Percentiles rank a stretch among this genome's conserved stretches.
Conservation (phyloP, 2,888 invertebrate genomes). For the Spodoptera exigua region DNA sequence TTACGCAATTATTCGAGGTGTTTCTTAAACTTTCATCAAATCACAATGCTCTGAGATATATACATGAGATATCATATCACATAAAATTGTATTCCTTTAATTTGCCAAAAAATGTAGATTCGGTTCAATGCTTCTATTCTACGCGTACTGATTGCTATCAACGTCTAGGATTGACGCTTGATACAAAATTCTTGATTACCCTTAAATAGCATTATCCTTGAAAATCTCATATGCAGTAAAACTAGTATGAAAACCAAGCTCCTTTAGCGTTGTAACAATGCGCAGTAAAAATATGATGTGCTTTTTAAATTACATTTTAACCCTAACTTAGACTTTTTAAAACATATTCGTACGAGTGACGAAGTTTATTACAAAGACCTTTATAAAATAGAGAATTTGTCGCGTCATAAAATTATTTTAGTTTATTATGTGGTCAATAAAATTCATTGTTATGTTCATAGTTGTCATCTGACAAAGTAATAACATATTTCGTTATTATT, state of each 20-base stretch:
- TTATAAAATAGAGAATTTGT: constrained; percentile 18
- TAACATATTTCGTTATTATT: constrained; percentile 27
- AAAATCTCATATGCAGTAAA: constrained; percentile 22
- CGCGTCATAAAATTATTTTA: constrained; percentile 9
- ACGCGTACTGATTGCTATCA: too few relatives aligned
- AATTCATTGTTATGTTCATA: constrained; percentile 23
- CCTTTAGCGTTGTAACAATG: neutral
- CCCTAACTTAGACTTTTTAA: constrained; percentile 9
- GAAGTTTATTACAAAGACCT: constrained; percentile 8
- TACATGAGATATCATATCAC: too few relatives aligned
- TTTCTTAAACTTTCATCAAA: too few relatives aligned
- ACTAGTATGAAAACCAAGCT: constrained; percentile 3
- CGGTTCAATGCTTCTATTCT: too few relatives aligned
- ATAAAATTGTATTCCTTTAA: too few relatives aligned
- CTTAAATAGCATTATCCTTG: constrained; percentile 1
- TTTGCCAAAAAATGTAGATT: too few relatives aligned
- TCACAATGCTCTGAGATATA: too few relatives aligned
- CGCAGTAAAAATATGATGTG: neutral
- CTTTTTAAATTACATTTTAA: constrained; percentile 8
- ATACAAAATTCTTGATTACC: too few relatives aligned
- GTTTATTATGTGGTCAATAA: constrained; percentile 30
- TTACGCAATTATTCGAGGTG: too few relatives aligned
- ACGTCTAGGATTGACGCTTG: too few relatives aligned
- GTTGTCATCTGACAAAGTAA: constrained; percentile 20
- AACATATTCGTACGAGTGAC: constrained; percentile 3